Evolutionary conservation across 2,797 vertebrate species (phyloP).

Genomic region (Labeo calbasu): DNA sequence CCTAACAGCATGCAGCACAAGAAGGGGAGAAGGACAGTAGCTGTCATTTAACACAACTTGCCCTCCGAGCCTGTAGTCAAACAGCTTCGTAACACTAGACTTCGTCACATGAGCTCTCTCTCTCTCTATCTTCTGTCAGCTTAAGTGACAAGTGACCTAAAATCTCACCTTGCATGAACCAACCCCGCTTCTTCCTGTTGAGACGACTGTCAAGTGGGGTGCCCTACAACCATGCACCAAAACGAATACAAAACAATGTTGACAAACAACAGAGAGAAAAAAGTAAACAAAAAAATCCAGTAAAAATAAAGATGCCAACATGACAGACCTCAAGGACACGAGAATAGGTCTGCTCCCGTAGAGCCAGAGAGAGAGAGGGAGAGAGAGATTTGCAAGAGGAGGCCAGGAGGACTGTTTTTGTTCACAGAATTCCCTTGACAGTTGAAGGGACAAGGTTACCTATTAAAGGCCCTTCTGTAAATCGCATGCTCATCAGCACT

Average conservation of each 20-base stretch:
- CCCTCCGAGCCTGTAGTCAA: slow-evolving; percentile 56
- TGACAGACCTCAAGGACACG: slow-evolving; percentile 62
- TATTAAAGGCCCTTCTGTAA: slow-evolving; percentile 28
- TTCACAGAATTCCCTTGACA: slow-evolving; percentile 23
- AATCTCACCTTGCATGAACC: slow-evolving; percentile 72
- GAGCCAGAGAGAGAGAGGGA: slow-evolving; percentile 7
- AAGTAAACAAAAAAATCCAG: background rate
- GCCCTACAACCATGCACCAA: slow-evolving; percentile 47
- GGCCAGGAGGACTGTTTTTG: slow-evolving; percentile 21
- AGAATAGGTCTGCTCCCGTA: background rate
- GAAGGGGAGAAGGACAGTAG: slow-evolving; percentile 37
- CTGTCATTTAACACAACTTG: slow-evolving; percentile 71
- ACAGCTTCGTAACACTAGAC: slow-evolving; percentile 51
- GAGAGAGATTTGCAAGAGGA: background rate
- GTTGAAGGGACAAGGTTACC: slow-evolving; percentile 28
- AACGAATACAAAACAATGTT: slow-evolving; percentile 44
- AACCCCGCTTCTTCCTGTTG: slow-evolving; percentile 65
- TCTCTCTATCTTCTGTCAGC: slow-evolving; percentile 64
- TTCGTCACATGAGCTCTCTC: slow-evolving; percentile 32
- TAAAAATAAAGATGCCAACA: slow-evolving; percentile 15
- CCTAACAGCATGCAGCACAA: slow-evolving; percentile 32
- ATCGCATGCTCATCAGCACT: slow-evolving; percentile 17
- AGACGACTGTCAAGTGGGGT: slow-evolving; percentile 64
- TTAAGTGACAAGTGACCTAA: slow-evolving; percentile 74
- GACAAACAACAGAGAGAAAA: slow-evolving; percentile 31